Base-by-base conservation (phyloP, 2,888 invertebrate genomes). In the Drosophila kokeensis region DNA sequence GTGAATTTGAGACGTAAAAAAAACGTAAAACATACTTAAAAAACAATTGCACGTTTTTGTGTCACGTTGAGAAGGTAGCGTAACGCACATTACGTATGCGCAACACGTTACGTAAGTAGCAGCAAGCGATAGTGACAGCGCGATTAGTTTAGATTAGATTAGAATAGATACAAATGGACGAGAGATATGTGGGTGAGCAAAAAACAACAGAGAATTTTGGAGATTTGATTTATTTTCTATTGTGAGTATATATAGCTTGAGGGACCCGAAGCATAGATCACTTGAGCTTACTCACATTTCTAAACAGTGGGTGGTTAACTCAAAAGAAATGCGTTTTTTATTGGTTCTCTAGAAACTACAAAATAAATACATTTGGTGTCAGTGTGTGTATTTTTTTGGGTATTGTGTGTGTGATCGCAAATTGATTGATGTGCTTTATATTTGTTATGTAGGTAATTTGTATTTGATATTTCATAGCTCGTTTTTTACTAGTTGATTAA, bases 381-480 rank as follows among this genome's bases (percentile, higher is more conserved):
- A 45, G 55, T 55, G 29, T 48, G 58, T 58, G 50, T 50, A 10
- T 32, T 30, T 62, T 49, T 49, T 59, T 27, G 11, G 10, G 54
- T 40, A 27, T 45, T 36, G 21, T 32, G 52, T 32, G 62, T 67
- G 52, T 29, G 67, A 48, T 77, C 7, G 77, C 75, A 74, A 76
- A 74, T 75, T 68, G 73, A 30, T 79, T 74, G 64, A 82, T 88
- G 88, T 88, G 88, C 86, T 86, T 87, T 86, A 74, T 83, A 79
- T 88, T 78, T 83, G 76, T 88, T 86, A 86, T 87, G 82, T 75
- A 76, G 74, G 62, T 87, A 82, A 63, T 80, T 88, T 83, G 82
- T 86, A 83, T 74, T 86, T 86, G 75, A 88, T 86, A 85, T 80
- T 87, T 85, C 87, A 85, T 85, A 85, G 85, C 85, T 85, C 85